These are phyloP conservation scores for Parthenolecanium corni DNA, from an alignment of 2,888 invertebrate species.

Conservation along the genomic window DNA sequence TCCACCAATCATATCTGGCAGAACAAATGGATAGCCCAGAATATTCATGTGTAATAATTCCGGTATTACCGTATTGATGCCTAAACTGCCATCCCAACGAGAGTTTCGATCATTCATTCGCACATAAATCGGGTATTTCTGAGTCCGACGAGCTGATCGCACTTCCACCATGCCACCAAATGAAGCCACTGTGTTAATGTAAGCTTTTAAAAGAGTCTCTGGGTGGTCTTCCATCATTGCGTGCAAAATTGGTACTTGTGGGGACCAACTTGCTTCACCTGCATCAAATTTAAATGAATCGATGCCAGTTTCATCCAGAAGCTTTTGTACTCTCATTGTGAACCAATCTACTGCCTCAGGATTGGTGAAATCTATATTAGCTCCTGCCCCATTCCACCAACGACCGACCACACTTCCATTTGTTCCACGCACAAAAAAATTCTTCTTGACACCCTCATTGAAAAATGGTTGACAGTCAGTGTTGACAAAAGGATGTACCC, in stretches of 20 bases:
- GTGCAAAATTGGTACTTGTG: conserved; percentile 16
- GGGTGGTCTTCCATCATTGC: conserved; percentile 21
- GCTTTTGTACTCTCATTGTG: conserved; percentile 39
- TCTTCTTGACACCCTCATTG: conserved; percentile 43
- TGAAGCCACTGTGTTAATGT: conserved; percentile 44
- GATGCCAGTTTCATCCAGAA: conserved; percentile 52
- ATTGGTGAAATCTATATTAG: conserved; percentile 59
- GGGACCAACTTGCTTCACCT: conserved; percentile 45
- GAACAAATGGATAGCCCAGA: conserved; percentile 57
- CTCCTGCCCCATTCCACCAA: conserved; percentile 47
- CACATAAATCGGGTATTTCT: conserved; percentile 56
- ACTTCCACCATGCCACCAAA: conserved; percentile 54
- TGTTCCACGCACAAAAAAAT: conserved; percentile 44
- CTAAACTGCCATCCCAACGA: conserved; percentile 55
- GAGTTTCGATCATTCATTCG: conserved; percentile 64
- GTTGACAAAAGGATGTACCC: conserved; percentile 81
- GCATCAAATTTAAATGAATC: conserved; percentile 73
- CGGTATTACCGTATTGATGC: conserved; percentile 58
- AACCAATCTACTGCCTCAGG: conserved; percentile 40
- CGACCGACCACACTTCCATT: conserved; percentile 36
- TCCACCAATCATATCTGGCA: no score
- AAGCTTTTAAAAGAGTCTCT: conserved; percentile 36
- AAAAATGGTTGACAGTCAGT: conserved; percentile 52
- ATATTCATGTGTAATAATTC: conserved; percentile 52
- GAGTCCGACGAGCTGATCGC: conserved; percentile 53